phyloP scores from a whole-genome alignment of 2,113 vertebrate species.

The Toxostoma redivivum region DNA sequence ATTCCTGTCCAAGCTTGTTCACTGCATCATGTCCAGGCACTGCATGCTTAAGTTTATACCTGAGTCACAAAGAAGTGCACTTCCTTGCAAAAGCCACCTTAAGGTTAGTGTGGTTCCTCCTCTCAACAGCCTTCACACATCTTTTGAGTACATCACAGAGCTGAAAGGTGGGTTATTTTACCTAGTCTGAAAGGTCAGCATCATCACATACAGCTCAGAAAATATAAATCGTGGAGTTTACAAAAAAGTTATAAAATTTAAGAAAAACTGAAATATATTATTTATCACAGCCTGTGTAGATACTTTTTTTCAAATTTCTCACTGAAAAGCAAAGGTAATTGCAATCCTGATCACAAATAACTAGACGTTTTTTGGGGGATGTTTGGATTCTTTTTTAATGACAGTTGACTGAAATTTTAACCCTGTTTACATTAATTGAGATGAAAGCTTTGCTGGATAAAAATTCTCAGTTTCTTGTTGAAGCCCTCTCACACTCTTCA shows the following conservation, averaged over 20 bases:
- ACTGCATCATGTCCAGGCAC: not conserved
- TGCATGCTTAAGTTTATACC: not conserved
- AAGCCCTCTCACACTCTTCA: not conserved
- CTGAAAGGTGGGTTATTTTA: not conserved
- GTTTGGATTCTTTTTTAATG: not conserved
- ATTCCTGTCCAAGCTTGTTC: not conserved
- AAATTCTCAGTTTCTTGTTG: not conserved
- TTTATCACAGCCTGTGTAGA: not conserved
- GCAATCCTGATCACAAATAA: not conserved
- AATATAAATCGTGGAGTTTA: not conserved
- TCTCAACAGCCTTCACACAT: not conserved
- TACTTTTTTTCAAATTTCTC: not conserved
- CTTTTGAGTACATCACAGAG: not conserved
- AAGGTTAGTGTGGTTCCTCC: not conserved
- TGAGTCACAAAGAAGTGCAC: not conserved
- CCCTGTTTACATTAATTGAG: not conserved
- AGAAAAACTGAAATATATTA: not conserved
- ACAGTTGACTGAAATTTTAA: not conserved
- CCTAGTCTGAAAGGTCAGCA: not conserved
- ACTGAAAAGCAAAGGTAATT: not conserved
- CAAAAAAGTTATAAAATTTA: not conserved
- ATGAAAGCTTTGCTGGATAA: not conserved
- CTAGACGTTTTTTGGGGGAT: not conserved
- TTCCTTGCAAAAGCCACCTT: not conserved
- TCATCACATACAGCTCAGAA: not conserved